Evolutionary conservation across 2,113 vertebrate species (phyloP), one percentile per base, ranked within the genome.

Genomic region (Gyps fulvus): DNA sequence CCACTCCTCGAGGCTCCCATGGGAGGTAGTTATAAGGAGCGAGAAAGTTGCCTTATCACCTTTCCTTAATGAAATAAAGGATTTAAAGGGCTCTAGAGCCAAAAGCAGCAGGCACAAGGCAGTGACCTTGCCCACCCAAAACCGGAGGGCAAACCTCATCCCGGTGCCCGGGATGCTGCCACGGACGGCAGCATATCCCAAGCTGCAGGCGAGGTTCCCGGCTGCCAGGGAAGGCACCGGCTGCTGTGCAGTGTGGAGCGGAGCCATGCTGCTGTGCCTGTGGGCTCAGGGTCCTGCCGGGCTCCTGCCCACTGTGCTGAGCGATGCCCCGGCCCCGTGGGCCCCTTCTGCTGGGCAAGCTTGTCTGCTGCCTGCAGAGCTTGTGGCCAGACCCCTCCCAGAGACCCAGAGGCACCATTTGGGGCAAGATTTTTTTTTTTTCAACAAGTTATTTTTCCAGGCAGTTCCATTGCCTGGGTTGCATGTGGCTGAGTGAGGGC

Each of bases 1-100:
- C 32, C 2, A 1, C 50, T 19, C 31, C 85, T 49, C 3, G 0
- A 32, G 43, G 17, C 27, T 63, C 69, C 62, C 16, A 0, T 1
- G 47, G 62, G 58, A 79, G 16, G 26, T 4, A 7, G 32, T 17
- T 32, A 18, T 2, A 9, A 45, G 22, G 61, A 63, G 59, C 2
- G 25, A 26, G 50, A 47, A 89, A 70, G 62, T 49, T 73, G 21
- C 18, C 45, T 55, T n/a, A 4, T 73, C 49, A 25, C 55, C n/a
- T 82, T 80, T 87, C n/a, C 52, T 22, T 27, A 34, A 40, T 1
- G 25, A 70, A 31, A 12, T 19, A 11, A 34, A 10, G 2, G 17
- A 21, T 38, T 31, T 7, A 14, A 23, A 22, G 38, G 9, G 38
- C 43, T 69, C 29, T 27, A 13, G 27, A 29, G 59, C 27, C 49